phyloP scores from a whole-genome alignment of 30 jellyfish, hydroid and myxozoan species.

The Aurelia sp. region DNA sequence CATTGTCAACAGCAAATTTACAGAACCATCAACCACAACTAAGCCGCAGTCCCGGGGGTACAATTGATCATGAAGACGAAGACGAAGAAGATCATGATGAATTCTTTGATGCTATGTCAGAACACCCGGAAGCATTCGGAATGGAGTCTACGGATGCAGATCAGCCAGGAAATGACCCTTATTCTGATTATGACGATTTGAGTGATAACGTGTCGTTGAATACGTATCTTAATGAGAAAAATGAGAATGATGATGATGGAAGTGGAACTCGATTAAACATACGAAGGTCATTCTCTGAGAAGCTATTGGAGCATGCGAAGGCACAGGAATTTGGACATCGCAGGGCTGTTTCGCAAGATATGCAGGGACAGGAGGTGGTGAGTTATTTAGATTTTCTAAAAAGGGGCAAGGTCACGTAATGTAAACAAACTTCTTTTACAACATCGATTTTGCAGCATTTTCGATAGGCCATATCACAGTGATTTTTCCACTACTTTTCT shows the following conservation, averaged over 20 bases:
- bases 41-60: constrained; percentile 78
- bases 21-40: constrained; percentile 16
- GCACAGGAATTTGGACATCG: constrained; percentile 81
- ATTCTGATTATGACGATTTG: constrained; percentile 65
- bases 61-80: constrained; percentile 62
- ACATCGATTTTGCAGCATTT: too few relatives aligned
- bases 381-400: background rate
- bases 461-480: too few relatives aligned
- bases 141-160: constrained; percentile 45
- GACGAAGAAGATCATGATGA: constrained; percentile 97
- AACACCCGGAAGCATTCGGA: constrained; percentile 93
- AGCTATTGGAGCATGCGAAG: constrained; percentile 37
- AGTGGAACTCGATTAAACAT: constrained; percentile 21
- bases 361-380: constrained; percentile 49
- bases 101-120: constrained; percentile 97
- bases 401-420: too few relatives aligned
- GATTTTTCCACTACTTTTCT: too few relatives aligned
- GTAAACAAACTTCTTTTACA: too few relatives aligned
- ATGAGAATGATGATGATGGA: constrained; percentile 7
- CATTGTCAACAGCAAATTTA: constrained; percentile 13
- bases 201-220: constrained; percentile 54
- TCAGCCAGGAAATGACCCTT: constrained; percentile 61
- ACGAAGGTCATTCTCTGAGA: constrained; percentile 86
- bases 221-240: constrained; percentile 15
- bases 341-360: constrained; percentile 88